Evolutionary conservation across 2,888 invertebrate species (phyloP), one percentile per base, ranked within the genome.

Genomic region (Protodeltote pygarga): DNA sequence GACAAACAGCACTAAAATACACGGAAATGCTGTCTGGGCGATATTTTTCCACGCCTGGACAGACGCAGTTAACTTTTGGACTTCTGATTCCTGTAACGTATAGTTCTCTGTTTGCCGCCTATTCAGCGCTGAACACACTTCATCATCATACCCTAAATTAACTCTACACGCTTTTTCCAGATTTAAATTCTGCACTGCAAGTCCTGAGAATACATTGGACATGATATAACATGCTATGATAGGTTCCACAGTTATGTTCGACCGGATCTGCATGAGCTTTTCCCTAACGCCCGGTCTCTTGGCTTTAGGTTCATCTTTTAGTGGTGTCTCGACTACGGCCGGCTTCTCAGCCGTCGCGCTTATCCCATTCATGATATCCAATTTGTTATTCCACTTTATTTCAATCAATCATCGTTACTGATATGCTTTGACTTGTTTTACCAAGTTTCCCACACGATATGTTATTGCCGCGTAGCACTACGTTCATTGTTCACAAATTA

Each of bases 151-250:
- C 0, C 92, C 93, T 75, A 97, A 92, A 79, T 97, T 97, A 14
- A 97, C 97, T 42, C 96, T 90, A 79, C 97, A 97, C 2, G 97
- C 97, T 83, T 97, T 97, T 79, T 97, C 97, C 69, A 97, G 92
- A 83, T 96, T 96, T 46, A 97, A 87, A 87, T 97, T 97, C 82
- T 97, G 97, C 23, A 96, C 95, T 41, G 97, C 96, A 55, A 97
- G 86, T 60, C 95, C 94, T 0, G 96, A 96, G 42, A 94, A 89
- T 29, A 94, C 94, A 76, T 94, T 94, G 23, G 95, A 95, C 92
- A 95, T 93, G 37, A 95, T 94, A 73, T 95, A 95, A 69, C 94
- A 94, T 3, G 94, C 93, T 60, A 95, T 90, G 50, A 95, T 93
- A 5, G 95, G 95, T 75, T 95, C 95, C 19, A 95, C 94, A 0